Evolutionary conservation across 2,888 invertebrate species (phyloP).

Genomic region (Subacronicta megacephala): DNA sequence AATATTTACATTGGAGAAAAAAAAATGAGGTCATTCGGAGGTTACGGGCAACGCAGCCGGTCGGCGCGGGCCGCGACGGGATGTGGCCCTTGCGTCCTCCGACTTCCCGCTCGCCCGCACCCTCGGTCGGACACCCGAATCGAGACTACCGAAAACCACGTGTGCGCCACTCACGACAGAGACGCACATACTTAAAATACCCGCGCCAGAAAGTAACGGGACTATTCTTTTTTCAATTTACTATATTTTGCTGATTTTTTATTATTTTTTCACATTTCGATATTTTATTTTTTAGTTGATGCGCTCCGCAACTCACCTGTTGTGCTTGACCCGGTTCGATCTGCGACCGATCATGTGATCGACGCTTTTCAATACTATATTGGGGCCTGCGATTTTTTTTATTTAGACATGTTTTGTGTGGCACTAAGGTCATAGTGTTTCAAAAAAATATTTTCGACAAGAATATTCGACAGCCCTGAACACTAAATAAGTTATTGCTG

Average conservation of each 20-base stretch:
- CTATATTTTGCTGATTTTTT: constrained; percentile 88
- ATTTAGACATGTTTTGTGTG: constrained; percentile 21
- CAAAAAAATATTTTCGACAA: neutral
- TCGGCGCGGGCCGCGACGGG: constrained; percentile 88
- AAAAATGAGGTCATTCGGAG: constrained; percentile 89
- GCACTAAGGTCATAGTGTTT: neutral
- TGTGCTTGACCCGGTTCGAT: constrained; percentile 89
- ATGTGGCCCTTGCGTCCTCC: constrained; percentile 76
- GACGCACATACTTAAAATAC: constrained; percentile 63
- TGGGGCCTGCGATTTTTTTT: constrained; percentile 61
- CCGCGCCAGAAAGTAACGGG: constrained; percentile 65
- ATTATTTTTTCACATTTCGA: constrained; percentile 90
- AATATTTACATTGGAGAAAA: constrained; percentile 89
- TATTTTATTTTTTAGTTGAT: constrained; percentile 90
- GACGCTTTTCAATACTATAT: constrained; percentile 81
- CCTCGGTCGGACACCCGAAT: constrained; percentile 61
- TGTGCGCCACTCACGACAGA: constrained; percentile 80
- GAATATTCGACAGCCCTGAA: neutral
- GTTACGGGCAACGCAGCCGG: constrained; percentile 89
- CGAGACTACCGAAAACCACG: constrained; percentile 79
- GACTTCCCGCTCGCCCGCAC: constrained; percentile 63
- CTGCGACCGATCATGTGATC: constrained; percentile 87
- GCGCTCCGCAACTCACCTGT: constrained; percentile 88
- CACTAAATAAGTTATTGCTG: too few species aligned
- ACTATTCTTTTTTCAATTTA: constrained; percentile 88